Conservation (phyloP, 30 jellyfish, hydroid and myxozoan genomes). For the Chrysaora quinquecirrha region DNA sequence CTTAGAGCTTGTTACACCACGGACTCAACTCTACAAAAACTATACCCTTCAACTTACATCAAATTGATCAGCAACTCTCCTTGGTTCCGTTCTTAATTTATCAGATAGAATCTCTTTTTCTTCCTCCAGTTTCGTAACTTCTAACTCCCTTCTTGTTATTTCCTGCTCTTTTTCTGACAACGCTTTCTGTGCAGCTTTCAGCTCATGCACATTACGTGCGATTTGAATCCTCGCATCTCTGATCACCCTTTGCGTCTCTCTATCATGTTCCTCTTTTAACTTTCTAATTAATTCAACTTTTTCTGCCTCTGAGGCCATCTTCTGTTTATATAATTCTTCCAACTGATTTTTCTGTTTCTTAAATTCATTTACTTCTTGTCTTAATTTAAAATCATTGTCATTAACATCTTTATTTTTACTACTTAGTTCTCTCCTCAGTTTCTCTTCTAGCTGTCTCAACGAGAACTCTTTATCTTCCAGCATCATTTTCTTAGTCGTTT, state of each 20-base stretch:
- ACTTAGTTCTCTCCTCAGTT: conserved; percentile 26
- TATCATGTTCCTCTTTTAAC: conserved; percentile 84
- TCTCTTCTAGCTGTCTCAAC: conserved; percentile 69
- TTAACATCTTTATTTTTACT: conserved; percentile 31
- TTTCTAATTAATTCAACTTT: conserved; percentile 71
- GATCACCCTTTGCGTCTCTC: conserved; percentile 69
- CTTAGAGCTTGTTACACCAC: too few relatives aligned
- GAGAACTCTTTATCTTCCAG: conserved; percentile 84
- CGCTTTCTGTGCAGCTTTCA: conserved; percentile 72
- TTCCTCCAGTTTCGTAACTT: conserved; percentile 50
- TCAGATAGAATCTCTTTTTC: conserved; percentile 66
- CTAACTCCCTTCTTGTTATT: conserved; percentile 54
- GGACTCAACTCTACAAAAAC: too few relatives aligned
- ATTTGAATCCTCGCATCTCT: conserved; percentile 87
- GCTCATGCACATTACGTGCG: conserved; percentile 76
- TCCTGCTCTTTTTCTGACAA: conserved; percentile 77
- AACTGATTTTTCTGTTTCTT: conserved; percentile 63
- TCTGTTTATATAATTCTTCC: conserved; percentile 62
- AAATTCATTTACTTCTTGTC: conserved; percentile 67
- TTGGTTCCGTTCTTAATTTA: conserved; percentile 25
- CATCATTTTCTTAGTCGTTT: conserved; percentile 69
- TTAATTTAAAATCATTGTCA: conserved; percentile 63
- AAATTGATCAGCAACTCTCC: conserved; percentile 17
- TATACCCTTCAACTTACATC: conserved; percentile 2
- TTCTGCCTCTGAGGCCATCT: conserved; percentile 64